Base-by-base conservation (phyloP, 1,140 invertebrate genomes). In the Bombus breviceps region DNA sequence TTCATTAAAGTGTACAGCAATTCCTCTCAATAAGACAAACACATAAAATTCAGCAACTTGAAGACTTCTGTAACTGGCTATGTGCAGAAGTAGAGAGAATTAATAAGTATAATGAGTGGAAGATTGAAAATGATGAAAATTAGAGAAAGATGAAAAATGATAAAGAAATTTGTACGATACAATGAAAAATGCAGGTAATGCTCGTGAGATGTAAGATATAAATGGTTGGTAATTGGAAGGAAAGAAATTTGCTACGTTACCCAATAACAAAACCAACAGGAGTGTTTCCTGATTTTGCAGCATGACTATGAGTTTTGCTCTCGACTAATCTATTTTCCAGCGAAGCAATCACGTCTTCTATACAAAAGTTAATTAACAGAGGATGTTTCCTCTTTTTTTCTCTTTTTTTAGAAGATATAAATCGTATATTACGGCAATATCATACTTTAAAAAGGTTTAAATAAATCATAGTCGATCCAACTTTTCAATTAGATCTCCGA, bases 251-350 rank as follows among this genome's bases (percentile, higher is more conserved):
- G 34, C 37, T n/a, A 77, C 57, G 57, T 77, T 8, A 37, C 28
- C 22, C 9, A 12, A 8, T 32, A 78, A 64, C 34, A 41, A 78
- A n/a, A 32, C 28, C n/a, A 41, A 41, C 47, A 59, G 18, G 28
- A 62, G 37, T 62, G 57, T 77, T 77, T 77, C 57, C 57, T 41
- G 34, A 28, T 32, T 64, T 13, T 41, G 57, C 10, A 22, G 28
- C 28, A 32, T 78, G 75, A 78, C 57, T 78, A n/a, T 15, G 75
- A 37, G 57, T 62, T 62, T 43, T 62, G 8, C 12, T 32, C 47
- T 34, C 37, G 53, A 76, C 34, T 62, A 77, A 77, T 77, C 57
- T 62, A n/a, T 77, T 62, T 77, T 22, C 53, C 22, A 62, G 37
- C 57, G 13, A n/a, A 5, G 75, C 37, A 62, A 77, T 39, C 75